Evolutionary conservation across 2,797 vertebrate species (phyloP), one percentile per base, ranked within the genome.

Genomic region (Sebastes kiyomatsui): DNA sequence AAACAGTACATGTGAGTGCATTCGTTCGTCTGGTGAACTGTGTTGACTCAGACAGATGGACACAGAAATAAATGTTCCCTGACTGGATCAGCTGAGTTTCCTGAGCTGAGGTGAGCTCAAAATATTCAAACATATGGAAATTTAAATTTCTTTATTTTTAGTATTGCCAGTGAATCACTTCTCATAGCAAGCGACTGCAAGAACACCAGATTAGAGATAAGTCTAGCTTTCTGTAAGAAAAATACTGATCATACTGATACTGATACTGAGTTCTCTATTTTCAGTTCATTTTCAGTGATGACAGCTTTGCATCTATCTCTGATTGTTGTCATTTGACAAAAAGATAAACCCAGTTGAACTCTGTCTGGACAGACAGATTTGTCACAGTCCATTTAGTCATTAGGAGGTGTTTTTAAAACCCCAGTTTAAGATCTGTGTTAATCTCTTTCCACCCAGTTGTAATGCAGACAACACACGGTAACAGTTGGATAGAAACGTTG

Each of bases 31-130:
- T 23, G 27, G 33, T 67, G n/a, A 76, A 69, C 54, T 59, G 25
- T 54, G 27, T 46, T 70, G 67, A 79, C 65, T 75, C 70, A 59
- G 49, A 73, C 12, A 54, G 35, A 75, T 78, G 25, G 61, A 82
- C 58, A 33, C 14, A 59, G 68, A 55, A 20, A 23, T 59, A 54
- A 33, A 64, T 68, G 16, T 49, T 49, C 54, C 6, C 32, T 20
- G 54, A 66, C 67, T 32, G 54, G 25, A 55, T 66, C 20, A 32
- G 3, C 14, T 33, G 66, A 72, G 32, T 65, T 66, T 64, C 12
- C 10, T 25, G n/a, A 79, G 11, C 5, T 4, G 7, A 49, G 27
- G 11, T 62, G 11, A 59, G 28, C 20, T 59, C 1, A 5, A 58
- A 33, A 69, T 38, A 23, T 59, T 54, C 69, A 7, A 77, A 33